Percentiles rank a stretch among this genome's conserved stretches.
phyloP scores from a whole-genome alignment of 2,113 vertebrate species.

The Xiphophorus couchianus region DNA sequence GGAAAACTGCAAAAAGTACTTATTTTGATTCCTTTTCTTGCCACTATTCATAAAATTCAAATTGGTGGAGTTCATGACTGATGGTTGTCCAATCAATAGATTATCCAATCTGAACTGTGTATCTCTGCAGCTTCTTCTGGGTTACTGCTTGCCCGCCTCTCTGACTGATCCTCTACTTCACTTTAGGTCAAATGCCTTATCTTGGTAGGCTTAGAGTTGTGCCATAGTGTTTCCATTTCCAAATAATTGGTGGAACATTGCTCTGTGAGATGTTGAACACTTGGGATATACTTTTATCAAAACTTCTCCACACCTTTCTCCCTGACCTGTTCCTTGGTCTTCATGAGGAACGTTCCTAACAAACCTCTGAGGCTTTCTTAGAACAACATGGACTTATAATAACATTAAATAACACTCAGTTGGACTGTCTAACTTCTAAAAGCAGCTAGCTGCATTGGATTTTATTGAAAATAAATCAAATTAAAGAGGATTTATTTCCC shows the following conservation, averaged over 20 bases:
- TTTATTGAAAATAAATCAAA: neutral
- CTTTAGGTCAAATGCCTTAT: too few species aligned
- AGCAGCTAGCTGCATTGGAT: neutral
- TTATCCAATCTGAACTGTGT: too few species aligned
- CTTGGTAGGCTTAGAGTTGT: too few species aligned
- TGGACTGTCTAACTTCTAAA: neutral
- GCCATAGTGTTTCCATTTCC: too few species aligned
- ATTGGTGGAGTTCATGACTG: neutral
- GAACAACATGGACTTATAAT: neutral
- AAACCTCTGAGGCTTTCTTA: neutral
- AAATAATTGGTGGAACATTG: too few species aligned
- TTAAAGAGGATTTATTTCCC: neutral
- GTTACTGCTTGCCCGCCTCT: too few species aligned
- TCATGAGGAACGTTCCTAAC: neutral
- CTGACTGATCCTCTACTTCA: too few species aligned
- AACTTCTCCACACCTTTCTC: neutral
- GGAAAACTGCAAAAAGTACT: neutral
- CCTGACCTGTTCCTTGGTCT: neutral
- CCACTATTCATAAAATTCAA: neutral
- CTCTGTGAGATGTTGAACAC: too few species aligned
- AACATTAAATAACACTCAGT: neutral
- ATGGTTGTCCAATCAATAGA: neutral
- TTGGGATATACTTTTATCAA: neutral
- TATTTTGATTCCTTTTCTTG: neutral
- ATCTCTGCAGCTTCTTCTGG: too few species aligned